Conservation (phyloP, 2,113 vertebrate genomes). For the Anarhynchus alexandrinus region DNA sequence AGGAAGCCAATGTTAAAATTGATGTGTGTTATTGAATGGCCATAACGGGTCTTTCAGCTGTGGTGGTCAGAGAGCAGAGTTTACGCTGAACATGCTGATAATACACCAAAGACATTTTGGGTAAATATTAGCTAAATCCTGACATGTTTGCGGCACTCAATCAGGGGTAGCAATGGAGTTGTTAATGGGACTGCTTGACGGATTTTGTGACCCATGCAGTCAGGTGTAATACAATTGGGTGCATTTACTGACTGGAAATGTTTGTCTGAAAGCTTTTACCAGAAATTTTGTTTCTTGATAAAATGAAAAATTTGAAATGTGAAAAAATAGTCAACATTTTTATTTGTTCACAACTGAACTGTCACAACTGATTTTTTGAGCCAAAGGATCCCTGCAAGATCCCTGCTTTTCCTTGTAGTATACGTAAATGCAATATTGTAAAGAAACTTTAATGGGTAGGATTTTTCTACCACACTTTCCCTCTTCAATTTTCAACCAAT, state of each 20-base stretch:
- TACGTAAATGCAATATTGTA: not conserved
- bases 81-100: not conserved
- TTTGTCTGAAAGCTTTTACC: not conserved
- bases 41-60: not conserved
- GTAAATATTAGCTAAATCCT: not conserved
- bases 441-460: not conserved
- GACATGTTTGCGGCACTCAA: not conserved
- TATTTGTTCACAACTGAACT: not conserved
- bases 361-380: not conserved
- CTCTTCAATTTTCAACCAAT: not conserved
- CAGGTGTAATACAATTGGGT: not conserved
- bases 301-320: not conserved
- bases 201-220: not conserved
- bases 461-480: not conserved
- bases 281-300: not conserved
- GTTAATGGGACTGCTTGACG: not conserved
- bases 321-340: not conserved
- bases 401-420: not conserved
- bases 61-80: not conserved
- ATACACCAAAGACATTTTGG: not conserved
- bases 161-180: not conserved
- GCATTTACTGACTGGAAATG: not conserved
- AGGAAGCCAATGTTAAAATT: not conserved
- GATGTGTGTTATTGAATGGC: not conserved
- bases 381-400: not conserved